Evolutionary conservation across 2,888 invertebrate species (phyloP).

Genomic region (Alcis repandata): DNA sequence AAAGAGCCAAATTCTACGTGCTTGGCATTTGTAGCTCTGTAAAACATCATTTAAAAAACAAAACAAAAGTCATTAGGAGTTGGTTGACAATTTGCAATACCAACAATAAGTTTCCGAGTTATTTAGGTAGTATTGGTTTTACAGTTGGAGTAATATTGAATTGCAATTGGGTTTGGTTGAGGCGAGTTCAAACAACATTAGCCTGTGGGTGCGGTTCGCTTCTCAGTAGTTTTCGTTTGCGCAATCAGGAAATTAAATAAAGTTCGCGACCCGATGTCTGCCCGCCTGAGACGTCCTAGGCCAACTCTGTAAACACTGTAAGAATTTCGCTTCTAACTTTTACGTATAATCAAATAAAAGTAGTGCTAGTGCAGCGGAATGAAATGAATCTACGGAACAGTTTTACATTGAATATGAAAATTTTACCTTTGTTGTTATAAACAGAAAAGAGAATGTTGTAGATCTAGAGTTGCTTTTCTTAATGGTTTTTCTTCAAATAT

Average conservation of each 20-base stretch:
- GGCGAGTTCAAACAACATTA: slow-evolving; percentile 62
- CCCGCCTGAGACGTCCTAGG: slow-evolving; percentile 38
- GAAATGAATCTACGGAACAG: not conserved
- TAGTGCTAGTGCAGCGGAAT: slow-evolving; percentile 1
- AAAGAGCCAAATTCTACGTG: slow-evolving; percentile 17
- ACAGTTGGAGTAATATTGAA: slow-evolving; percentile 56
- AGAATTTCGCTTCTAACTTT: slow-evolving; percentile 38
- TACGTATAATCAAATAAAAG: slow-evolving; percentile 35
- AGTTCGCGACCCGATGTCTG: slow-evolving; percentile 59
- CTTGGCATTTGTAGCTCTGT: slow-evolving; percentile 15
- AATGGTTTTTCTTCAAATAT: no score
- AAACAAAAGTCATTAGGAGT: not conserved
- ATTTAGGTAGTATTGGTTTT: not conserved
- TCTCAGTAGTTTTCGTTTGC: slow-evolving; percentile 65
- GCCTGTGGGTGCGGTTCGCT: slow-evolving; percentile 55
- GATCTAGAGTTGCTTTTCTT: no score
- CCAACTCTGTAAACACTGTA: slow-evolving; percentile 19
- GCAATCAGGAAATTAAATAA: slow-evolving; percentile 76
- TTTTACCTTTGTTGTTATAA: no score
- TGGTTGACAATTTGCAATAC: not conserved
- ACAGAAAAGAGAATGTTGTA: not conserved
- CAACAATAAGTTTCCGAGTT: not conserved
- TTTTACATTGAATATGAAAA: not conserved
- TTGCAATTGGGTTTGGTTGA: slow-evolving; percentile 50
- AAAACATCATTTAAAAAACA: not conserved